Base-by-base conservation (phyloP, 2,113 vertebrate species). In the Phocoena sinus region DNA sequence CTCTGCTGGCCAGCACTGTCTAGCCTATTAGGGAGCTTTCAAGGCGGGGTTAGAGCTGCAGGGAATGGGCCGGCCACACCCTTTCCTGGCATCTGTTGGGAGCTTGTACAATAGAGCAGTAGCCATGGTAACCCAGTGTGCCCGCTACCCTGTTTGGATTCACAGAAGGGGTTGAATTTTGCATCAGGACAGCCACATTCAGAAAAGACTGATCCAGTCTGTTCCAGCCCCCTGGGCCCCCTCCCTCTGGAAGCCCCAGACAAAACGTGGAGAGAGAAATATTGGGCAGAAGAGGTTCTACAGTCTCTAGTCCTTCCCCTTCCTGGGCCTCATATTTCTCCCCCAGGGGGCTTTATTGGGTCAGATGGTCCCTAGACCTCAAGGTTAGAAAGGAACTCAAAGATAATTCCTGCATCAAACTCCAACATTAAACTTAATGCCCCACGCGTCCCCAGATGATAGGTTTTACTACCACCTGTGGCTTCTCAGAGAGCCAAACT, bases 341-440 rank as follows among this genome's bases (percentile, higher is more conserved):
- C 31, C 14, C 7, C 33, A 92, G 44, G 23, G 70, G 38, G 0
- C 2, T 83, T 90, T 92, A 77, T 44, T 65, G 10, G 21, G 44
- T 81, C 62, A 71, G 76, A 44, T 1, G 26, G 8, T 95, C 28
- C 53, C 33, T 33, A n/a, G 41, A 81, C 20, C 20, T 85, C 58
- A 89, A 88, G 25, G 15, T 58, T 71, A 80, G 58, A 91, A 89
- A 94, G 47, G 38, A 90, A 71, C 85, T 94, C 50, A 73, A 96
- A 93, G 28, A 73, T 62, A 77, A 70, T 65, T 96, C 25, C 14
- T 73, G 14, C 33, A 31, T 79, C 76, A 95, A 95, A 94, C 21
- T 91, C 11, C 25, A 77, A 53, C 28, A 76, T 53, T 76, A 70
- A 62, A 53, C 44, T 90, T 63, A 10, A 94, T 62, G 3, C 2